Conservation (phyloP, 2,888 invertebrate genomes). For the Hymenopus coronatus region DNA sequence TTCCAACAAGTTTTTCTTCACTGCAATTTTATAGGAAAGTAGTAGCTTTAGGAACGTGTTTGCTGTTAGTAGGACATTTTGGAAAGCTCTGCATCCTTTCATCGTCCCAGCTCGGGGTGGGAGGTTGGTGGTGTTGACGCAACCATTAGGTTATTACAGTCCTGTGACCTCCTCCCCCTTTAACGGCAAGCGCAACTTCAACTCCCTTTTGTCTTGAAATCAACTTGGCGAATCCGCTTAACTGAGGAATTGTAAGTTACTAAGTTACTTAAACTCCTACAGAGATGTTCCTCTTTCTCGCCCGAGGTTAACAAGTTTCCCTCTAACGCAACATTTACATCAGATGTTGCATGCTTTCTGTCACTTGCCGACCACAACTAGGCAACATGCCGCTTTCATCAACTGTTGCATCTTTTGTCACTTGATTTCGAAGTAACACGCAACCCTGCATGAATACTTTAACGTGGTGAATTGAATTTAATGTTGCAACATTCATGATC, state of each 20-base stretch:
- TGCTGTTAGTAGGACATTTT: background rate
- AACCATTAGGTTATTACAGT: background rate
- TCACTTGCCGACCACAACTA: background rate
- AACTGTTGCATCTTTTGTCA: background rate
- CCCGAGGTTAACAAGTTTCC: background rate
- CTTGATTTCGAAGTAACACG: background rate
- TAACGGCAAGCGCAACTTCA: background rate
- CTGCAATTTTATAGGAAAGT: too few species aligned
- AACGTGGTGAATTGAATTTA: background rate
- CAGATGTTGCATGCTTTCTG: background rate
- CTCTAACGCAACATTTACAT: background rate
- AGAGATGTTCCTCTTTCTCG: background rate
- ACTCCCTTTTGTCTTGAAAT: conserved; percentile 12
- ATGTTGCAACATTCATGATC: background rate
- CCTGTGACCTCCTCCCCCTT: background rate
- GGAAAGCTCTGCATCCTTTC: background rate
- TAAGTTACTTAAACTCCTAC: background rate
- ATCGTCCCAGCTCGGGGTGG: background rate
- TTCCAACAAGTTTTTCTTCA: too few species aligned
- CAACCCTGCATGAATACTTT: background rate
- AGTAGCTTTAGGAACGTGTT: background rate
- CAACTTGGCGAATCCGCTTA: conserved; percentile 9
- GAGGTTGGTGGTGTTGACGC: background rate
- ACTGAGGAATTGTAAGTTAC: background rate
- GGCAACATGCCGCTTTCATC: background rate